These are phyloP conservation scores for Syndactyla subalaris DNA, from an alignment of 2,797 vertebrate species.

Conservation along the genomic window DNA sequence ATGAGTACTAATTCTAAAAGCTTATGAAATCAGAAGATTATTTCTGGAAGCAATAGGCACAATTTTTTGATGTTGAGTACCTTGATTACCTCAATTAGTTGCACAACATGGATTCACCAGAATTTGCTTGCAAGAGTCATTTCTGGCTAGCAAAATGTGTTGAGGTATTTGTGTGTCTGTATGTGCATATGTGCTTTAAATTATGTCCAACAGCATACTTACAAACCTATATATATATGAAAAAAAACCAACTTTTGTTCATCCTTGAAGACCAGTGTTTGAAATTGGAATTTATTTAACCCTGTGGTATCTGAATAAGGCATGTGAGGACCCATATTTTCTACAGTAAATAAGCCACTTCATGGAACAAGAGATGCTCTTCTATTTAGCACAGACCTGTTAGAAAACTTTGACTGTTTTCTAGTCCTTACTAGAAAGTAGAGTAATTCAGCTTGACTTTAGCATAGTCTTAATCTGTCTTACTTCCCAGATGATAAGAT, in stretches of 20 bases:
- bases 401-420: not conserved
- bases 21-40: slow-evolving; percentile 67
- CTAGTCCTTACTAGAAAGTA: not conserved
- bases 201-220: not conserved
- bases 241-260: not conserved
- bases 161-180: not conserved
- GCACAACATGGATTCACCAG: not conserved
- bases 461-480: not conserved
- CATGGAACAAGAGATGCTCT: not conserved
- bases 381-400: not conserved
- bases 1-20: slow-evolving; percentile 59
- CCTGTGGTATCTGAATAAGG: not conserved
- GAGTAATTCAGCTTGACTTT: not conserved
- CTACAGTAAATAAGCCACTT: not conserved
- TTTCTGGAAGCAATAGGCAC: slow-evolving; percentile 41
- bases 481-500: not conserved
- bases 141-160: not conserved
- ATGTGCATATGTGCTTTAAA: not conserved
- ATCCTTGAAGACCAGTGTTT: not conserved
- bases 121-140: not conserved
- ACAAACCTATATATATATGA: not conserved
- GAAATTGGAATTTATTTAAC: not conserved
- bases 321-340: not conserved
- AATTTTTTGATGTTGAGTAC: slow-evolving; percentile 25
- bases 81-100: slow-evolving; percentile 59